Evolutionary conservation across 1,140 invertebrate genomes (phyloP), one percentile per base, ranked within the genome.

Genomic region (Cardiocondyla obscurior): DNA sequence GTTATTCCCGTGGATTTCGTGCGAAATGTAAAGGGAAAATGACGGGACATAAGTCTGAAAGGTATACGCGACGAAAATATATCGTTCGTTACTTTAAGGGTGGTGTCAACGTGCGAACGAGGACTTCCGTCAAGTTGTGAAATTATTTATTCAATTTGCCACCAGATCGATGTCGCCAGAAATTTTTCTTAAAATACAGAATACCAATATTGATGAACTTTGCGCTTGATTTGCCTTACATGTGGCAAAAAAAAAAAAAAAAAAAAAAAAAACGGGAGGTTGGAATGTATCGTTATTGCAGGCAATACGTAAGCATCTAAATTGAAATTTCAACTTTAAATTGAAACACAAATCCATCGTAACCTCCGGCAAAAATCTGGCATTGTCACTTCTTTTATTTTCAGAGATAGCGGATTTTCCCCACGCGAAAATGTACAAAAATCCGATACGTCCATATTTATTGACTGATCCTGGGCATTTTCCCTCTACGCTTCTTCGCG

Each of bases 321-420:
- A 69, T 79, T 79, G 62, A 79, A 79, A 69, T 79, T 79, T 79
- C 62, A 69, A 69, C 74, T 79, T 79, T 79, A 79, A 79, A 79
- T 79, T 79, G 74, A 79, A 79, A 79, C 62, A 69, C 62, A 79
- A 69, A 79, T 79, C 74, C 46, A 51, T 69, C 46, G 74, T 67
- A 69, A 79, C 74, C 46, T 79, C 62, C 74, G 62, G 74, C 74
- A 55, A 79, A 79, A 79, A 79, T 79, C 74, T 79, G 62, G 74
- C 74, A 79, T 79, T 79, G 74, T 79, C 74, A 79, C 74, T 79
- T 39, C 74, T 79, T 79, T 79, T 79, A 69, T 79, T 79, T 79
- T 53, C 62, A 69, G 62, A 55, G 62, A 33, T 49, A 46, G 62
- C 46, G 74, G 62, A 79, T 79, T 53, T 79, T 53, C 62, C 62